phyloP scores from a whole-genome alignment of 1,140 invertebrate genomes.

The Amphibalanus amphitrite region DNA sequence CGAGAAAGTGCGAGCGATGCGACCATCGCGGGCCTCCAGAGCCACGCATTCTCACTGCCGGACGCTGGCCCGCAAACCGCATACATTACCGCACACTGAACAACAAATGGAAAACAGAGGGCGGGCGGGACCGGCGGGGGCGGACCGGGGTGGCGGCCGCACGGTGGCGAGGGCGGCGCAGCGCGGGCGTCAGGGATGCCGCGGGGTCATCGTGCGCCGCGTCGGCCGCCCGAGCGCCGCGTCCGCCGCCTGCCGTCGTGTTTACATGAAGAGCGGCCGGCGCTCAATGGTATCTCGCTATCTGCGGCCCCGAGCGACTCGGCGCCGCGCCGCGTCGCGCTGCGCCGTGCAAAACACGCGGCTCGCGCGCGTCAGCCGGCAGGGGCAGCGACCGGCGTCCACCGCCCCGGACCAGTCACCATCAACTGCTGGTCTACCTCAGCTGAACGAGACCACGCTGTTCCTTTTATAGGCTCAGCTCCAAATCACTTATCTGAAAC shows the following conservation, averaged over 20 bases:
- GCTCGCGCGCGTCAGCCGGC: not conserved
- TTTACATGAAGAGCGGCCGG: not conserved
- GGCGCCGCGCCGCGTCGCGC: too few relatives aligned
- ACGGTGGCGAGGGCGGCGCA: conserved; percentile 4
- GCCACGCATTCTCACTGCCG: not conserved
- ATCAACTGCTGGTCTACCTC: too few relatives aligned
- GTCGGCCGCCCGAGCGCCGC: conserved; percentile 8
- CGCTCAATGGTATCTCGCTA: not conserved
- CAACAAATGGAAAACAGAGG: not conserved
- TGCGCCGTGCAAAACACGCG: not conserved
- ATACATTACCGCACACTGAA: not conserved
- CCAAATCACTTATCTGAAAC: too few relatives aligned
- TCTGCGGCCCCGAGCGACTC: not conserved
- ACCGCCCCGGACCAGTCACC: too few relatives aligned
- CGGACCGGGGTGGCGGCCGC: too few relatives aligned
- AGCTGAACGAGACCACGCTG: too few relatives aligned
- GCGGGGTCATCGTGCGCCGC: conserved; percentile 19
- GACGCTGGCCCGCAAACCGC: not conserved
- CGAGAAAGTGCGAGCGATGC: not conserved
- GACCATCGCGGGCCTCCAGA: not conserved
- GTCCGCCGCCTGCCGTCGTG: not conserved
- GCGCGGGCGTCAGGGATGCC: conserved; percentile 10
- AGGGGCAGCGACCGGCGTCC: not conserved
- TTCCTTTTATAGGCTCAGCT: too few relatives aligned
- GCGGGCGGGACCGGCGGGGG: too few relatives aligned